Conservation (phyloP, 1,140 invertebrate species). For the Plodia interpunctella region DNA sequence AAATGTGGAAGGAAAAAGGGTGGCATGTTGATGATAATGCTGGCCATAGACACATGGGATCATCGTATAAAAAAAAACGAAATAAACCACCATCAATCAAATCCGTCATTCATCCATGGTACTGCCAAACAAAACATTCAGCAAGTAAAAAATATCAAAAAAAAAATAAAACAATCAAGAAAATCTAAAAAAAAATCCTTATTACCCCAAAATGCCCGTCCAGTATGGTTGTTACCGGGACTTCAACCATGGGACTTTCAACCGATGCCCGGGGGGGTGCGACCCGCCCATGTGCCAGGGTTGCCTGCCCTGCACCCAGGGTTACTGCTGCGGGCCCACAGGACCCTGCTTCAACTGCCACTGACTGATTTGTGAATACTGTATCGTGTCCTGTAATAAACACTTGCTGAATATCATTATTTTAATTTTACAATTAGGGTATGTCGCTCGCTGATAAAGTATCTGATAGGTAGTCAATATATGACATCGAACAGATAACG, state of each 20-base stretch:
- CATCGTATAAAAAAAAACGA: no score
- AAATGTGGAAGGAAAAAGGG: no score
- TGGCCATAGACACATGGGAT: no score
- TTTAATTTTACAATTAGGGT: neutral
- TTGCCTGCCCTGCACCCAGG: conserved; percentile 40
- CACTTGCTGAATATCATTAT: neutral
- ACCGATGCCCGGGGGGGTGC: conserved; percentile 49
- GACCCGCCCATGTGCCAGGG: conserved; percentile 28
- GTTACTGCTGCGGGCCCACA: conserved; percentile 47
- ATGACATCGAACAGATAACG: no score
- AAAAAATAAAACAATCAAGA: conserved; percentile 10
- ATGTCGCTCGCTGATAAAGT: no score
- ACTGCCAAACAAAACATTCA: neutral
- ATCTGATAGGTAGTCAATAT: no score
- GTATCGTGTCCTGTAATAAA: neutral
- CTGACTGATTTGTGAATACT: conserved; percentile 5
- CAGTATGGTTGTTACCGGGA: conserved; percentile 49
- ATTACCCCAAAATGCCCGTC: conserved; percentile 34
- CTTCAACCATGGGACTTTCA: conserved; percentile 52
- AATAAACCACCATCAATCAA: no score
- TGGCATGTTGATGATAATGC: no score
- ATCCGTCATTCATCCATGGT: neutral
- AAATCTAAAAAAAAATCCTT: conserved; percentile 1
- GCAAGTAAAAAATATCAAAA: neutral
- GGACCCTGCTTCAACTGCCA: conserved; percentile 54